phyloP scores from a whole-genome alignment of 2,113 vertebrate genomes.

The Acanthochromis polyacanthus region DNA sequence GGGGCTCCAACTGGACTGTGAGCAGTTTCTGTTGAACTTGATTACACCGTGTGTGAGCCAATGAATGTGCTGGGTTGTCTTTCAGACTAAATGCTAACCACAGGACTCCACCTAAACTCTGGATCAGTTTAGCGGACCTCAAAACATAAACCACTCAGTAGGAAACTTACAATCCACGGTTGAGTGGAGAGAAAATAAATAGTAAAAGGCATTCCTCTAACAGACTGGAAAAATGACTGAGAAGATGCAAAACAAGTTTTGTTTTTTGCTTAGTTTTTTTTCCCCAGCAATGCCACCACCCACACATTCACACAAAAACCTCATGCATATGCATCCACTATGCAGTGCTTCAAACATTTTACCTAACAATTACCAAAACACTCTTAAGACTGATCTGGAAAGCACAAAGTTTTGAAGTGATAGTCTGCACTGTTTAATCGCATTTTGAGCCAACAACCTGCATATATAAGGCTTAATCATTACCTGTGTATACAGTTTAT shows the following conservation, averaged over 20 bases:
- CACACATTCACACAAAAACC: constrained; percentile 9
- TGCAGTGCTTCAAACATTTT: constrained; percentile 15
- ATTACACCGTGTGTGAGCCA: constrained; percentile 64
- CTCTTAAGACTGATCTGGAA: not conserved
- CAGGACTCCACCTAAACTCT: constrained; percentile 80
- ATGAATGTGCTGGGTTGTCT: constrained; percentile 63
- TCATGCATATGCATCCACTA: not conserved
- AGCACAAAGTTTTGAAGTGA: not conserved
- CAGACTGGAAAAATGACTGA: constrained; percentile 35
- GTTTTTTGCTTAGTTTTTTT: not conserved
- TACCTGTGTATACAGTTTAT: too few relatives aligned
- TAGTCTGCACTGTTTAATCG: not conserved
- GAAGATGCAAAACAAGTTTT: constrained; percentile 41
- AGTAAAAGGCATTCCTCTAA: constrained; percentile 39
- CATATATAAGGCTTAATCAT: not conserved
- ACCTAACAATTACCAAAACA: constrained; percentile 3
- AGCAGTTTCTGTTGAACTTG: constrained; percentile 45
- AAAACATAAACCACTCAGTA: constrained; percentile 60
- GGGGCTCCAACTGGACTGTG: constrained; percentile 1
- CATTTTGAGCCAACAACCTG: not conserved
- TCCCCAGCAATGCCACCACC: constrained; percentile 6
- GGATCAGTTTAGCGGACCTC: constrained; percentile 71
- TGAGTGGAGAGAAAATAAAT: constrained; percentile 60
- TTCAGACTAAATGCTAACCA: constrained; percentile 65
- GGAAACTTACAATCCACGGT: constrained; percentile 41